A percentile compares a stretch with the other conserved stretches of the same genome.
phyloP scores from a whole-genome alignment of 2,797 vertebrate genomes.

The Falco novaeseelandiae region DNA sequence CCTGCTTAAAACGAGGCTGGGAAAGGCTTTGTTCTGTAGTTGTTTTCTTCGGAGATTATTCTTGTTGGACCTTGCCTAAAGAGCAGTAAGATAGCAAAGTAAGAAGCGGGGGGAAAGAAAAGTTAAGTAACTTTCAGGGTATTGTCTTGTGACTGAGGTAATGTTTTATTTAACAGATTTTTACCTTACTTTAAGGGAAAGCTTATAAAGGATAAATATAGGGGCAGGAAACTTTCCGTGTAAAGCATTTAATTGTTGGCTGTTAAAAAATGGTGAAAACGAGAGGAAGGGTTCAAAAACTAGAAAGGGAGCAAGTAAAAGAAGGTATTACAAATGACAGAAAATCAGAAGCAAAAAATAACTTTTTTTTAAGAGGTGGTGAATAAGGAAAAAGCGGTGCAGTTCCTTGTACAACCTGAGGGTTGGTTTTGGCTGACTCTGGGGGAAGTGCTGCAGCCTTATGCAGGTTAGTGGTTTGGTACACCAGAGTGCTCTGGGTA shows the following conservation, averaged over 20 bases:
- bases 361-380: accelerated
- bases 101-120: too few species aligned
- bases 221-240: accelerated
- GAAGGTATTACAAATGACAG: accelerated
- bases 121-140: accelerated
- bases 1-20: neutral
- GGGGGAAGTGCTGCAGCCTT: accelerated
- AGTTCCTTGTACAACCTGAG: accelerated
- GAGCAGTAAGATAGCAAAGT: accelerated
- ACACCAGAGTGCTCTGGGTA: accelerated
- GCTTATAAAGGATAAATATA: accelerated
- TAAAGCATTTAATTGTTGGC: accelerated
- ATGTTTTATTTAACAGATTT: accelerated
- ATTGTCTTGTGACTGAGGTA: accelerated
- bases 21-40: accelerated
- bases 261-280: neutral
- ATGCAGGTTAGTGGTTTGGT: accelerated
- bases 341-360: accelerated
- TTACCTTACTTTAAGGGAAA: neutral
- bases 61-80: accelerated
- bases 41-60: accelerated
- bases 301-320: neutral
- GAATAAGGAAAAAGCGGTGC: neutral
- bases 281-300: neutral
- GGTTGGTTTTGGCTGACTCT: accelerated